Base-by-base conservation (phyloP, 1,140 invertebrate genomes). In the Steinernema khuongi region DNA sequence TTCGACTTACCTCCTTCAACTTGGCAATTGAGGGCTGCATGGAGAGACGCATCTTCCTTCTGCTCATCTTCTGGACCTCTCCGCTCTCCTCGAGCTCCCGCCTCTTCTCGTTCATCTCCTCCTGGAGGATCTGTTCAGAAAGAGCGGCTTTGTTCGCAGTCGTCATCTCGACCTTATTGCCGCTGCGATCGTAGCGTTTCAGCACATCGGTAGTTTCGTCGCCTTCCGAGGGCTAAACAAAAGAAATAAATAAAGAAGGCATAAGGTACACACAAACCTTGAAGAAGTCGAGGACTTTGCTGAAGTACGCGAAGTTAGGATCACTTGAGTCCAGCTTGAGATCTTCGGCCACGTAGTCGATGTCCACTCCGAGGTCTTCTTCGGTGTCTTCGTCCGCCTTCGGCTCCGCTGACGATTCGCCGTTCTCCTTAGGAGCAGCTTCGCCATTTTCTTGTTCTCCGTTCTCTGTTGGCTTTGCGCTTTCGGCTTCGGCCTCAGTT, bases 11-110 rank as follows among this genome's bases (percentile, higher is more conserved):
- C 29, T 83, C 83, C 71, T 84, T 84, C 14, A 84, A 67, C 26
- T 75, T 72, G 44, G 84, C 84, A 32, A 84, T 84, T 19, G 79
- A 81, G 7, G 83, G 83, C 44, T 85, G 84, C 32, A 85, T 74
- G n/a, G 77, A 66, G 4, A 83, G 19, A 18, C 83, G 66, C 1
- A 85, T 50, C 33, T 84, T 84, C 19, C 74, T 76, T 26, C 81
- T 74, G 70, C 79, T 81, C 36, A 85, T 28, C 67, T 83, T 84
- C 22, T 79, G 50, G 2, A 60, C 74, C 68, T 84, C 81, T 31
- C 79, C 82, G 28, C 50, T 31, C 14, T 81, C 81, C 72, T 84
- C 78, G 22, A 72, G 67, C 72, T 83, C 79, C 69, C 77, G 80
- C 41, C 78, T 31, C 50, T 75, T 77, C 36, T 81, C 80, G 11